Evolutionary conservation across 2,888 invertebrate genomes (phyloP), one percentile per base, ranked within the genome.

Genomic region (Pandemis corylana): DNA sequence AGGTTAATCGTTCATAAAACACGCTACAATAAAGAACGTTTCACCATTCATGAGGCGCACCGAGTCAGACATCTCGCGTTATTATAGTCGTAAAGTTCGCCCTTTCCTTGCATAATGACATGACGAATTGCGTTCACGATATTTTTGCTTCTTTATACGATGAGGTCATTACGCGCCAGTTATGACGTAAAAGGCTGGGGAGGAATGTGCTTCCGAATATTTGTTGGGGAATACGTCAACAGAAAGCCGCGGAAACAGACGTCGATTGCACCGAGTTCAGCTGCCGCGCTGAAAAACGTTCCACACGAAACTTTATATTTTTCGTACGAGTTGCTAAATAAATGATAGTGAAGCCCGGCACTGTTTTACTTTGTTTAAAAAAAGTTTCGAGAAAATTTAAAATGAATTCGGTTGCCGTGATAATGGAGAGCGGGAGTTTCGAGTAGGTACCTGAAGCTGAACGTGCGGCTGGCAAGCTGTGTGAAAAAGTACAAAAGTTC

Each of bases 1-100:
- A 94, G 93, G 93, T 93, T 93, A 94, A 94, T 94, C 92, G 94
- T 93, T 92, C 92, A 94, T 94, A 93, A 93, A 93, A 91, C 91
- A 91, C 86, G 88, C 89, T 84, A 93, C 92, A 93, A 93, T 94
- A 92, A 92, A 92, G 93, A 91, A 89, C 89, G 85, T 89, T 91
- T 88, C 87, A 86, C 89, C 88, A 90, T 93, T 93, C 92, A 90
- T 85, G 89, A 89, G 89, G 85, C 90, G 84, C 87, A 88, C 87
- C 87, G 87, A 91, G 89, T 90, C 93, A 91, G 91, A 93, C 90
- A 93, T 94, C 93, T 94, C 92, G 80, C 91, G 93, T 93, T 94
- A 94, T 94, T 93, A 93, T 92, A 90, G 90, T 91, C 94, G 92
- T 94, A 93, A 94, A 94, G 90, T 91, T 91, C 89, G 93, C 92